A percentile compares a stretch with the other conserved stretches of the same genome.
Conservation (phyloP, 2,797 vertebrate genomes). For the Siniperca scherzeri region DNA sequence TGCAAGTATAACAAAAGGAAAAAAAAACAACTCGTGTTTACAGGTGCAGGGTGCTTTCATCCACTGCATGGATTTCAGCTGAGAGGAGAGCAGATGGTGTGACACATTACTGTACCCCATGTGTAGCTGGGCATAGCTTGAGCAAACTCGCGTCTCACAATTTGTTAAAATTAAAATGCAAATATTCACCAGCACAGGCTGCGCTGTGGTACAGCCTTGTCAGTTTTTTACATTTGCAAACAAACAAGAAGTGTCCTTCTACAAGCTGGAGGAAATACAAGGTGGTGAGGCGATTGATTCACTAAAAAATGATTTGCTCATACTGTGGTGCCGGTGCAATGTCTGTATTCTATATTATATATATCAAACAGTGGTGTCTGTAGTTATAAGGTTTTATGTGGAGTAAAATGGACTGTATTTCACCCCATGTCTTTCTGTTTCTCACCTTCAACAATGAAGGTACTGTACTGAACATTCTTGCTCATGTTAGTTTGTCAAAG, state of each 20-base stretch:
- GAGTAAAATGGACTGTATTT: too few relatives aligned
- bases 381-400: not conserved
- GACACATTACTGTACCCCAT: slow-evolving; percentile 35
- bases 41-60: not conserved
- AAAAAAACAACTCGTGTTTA: not conserved
- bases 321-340: not conserved
- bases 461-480: not conserved
- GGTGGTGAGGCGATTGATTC: not conserved
- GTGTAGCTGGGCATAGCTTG: slow-evolving; percentile 24
- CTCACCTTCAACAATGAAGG: not conserved
- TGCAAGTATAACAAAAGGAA: slow-evolving; percentile 7
- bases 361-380: not conserved
- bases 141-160: slow-evolving; percentile 25
- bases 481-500: not conserved
- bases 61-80: slow-evolving; percentile 6
- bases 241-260: slow-evolving; percentile 26
- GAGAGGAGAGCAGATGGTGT: slow-evolving; percentile 49
- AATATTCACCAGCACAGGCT: slow-evolving; percentile 41
- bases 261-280: slow-evolving; percentile 3
- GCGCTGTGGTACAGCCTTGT: not conserved
- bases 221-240: slow-evolving; percentile 20
- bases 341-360: not conserved
- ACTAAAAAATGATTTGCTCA: not conserved
- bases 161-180: slow-evolving; percentile 52
- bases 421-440: not conserved